Percentiles rank a stretch among this genome's conserved stretches.
These are phyloP conservation scores for Coptotermes formosanus DNA, from an alignment of 1,140 invertebrate genomes.

Conservation along the genomic window DNA sequence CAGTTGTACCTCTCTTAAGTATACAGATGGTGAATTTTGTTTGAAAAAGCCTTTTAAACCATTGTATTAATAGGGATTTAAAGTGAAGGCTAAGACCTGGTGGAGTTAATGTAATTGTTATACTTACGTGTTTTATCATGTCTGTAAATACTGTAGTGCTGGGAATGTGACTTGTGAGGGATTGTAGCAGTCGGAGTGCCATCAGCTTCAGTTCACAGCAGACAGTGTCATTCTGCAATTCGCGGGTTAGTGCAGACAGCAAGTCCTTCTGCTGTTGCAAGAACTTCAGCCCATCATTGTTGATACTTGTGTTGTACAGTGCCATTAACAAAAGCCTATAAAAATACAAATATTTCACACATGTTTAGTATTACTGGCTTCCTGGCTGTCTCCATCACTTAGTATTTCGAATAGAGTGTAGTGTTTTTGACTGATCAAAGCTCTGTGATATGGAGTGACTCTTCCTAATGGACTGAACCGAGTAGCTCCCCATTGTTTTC, in stretches of 20 bases:
- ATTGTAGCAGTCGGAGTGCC: conserved; percentile 44
- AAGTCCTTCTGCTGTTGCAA: conserved; percentile 42
- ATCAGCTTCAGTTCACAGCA: conserved; percentile 41
- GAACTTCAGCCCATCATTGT: conserved; percentile 42
- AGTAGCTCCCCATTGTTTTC: too few relatives aligned
- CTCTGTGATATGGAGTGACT: too few relatives aligned
- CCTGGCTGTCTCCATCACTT: too few relatives aligned
- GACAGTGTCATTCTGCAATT: conserved; percentile 25
- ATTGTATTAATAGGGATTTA: too few relatives aligned
- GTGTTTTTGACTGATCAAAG: too few relatives aligned
- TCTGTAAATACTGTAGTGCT: background rate
- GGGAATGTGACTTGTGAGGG: conserved; percentile 43
- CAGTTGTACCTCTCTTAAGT: too few relatives aligned
- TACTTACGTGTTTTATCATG: conserved; percentile 20
- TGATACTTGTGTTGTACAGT: conserved; percentile 48
- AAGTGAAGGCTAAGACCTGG: background rate
- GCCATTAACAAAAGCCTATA: conserved; percentile 46
- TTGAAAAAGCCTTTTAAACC: too few relatives aligned
- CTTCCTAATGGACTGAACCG: too few relatives aligned
- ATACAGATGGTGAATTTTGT: too few relatives aligned
- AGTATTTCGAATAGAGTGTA: too few relatives aligned
- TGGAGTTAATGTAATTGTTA: background rate
- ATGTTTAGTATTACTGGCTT: too few relatives aligned
- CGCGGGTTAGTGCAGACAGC: conserved; percentile 35
- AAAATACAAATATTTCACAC: background rate